Evolutionary conservation across 1,140 invertebrate species (phyloP), one percentile per base, ranked within the genome.

Genomic region (Daktulosphaira vitifoliae): DNA sequence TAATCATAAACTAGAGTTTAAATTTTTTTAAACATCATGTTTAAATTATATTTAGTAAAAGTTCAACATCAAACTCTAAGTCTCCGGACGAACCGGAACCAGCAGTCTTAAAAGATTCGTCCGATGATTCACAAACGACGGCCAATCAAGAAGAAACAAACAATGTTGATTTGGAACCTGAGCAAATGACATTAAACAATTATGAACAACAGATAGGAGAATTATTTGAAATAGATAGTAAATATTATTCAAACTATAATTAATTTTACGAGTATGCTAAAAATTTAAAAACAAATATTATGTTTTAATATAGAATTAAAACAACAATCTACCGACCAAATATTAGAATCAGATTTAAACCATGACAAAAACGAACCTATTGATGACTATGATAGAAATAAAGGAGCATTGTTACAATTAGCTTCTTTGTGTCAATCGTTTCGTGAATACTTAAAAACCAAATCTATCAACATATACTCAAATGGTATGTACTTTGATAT

Each of bases 391-490:
- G 44, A 20, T 48, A 38, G 13, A 18, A 20, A 62, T 20, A 62
- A 48, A 29, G 23, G 7, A 23, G n/a, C 39, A 18, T 62, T 48
- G 29, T 26, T 62, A 18, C 56, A 62, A 48, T 48, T 62, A 15
- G 18, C 42, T 33, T n/a, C 25, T 22, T 33, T 62, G 9, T 62
- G 42, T 48, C 42, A 62, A 46, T 62, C 56, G 29, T 62, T 46
- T 20, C 42, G 11, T 20, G 42, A 48, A 6, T 38, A 20, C 18
- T 20, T 46, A 18, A 59, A 46, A 5, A n/a, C 9, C 5, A 62
- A 33, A 62, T 18, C 18, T 48, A 38, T 33, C 25, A 6, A 5
- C 29, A 11, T 11, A 33, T 33, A 33, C 29, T 6, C 29, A 6
- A 33, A 11, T 33, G 29, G 29, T 33, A 6, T 6, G 29, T 33